Conservation (phyloP, 2,797 vertebrate genomes). For the Naso thynnoides region DNA sequence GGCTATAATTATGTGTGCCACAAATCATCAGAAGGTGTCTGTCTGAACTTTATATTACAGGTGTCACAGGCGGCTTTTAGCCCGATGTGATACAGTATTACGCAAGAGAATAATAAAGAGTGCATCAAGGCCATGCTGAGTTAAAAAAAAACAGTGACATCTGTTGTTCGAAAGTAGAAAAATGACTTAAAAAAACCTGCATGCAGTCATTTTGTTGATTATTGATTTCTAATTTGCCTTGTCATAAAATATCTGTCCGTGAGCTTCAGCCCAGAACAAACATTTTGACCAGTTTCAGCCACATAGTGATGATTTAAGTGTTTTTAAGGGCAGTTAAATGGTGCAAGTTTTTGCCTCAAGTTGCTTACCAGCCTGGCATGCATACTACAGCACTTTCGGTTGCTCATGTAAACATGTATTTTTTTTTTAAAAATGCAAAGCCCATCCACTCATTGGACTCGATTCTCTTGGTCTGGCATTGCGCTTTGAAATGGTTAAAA, state of each 20-base stretch:
- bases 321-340: too few relatives aligned
- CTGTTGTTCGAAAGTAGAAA: too few relatives aligned
- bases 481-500: too few relatives aligned
- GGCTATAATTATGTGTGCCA: constrained; percentile 39
- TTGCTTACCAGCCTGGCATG: too few relatives aligned
- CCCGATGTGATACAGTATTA: not conserved
- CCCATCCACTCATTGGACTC: too few relatives aligned
- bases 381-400: too few relatives aligned
- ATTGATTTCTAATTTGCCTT: not conserved
- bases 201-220: not conserved
- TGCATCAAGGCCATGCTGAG: not conserved
- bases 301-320: not conserved
- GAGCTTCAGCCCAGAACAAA: not conserved
- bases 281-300: too few relatives aligned
- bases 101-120: constrained; percentile 1
- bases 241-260: not conserved
- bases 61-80: constrained; percentile 43
- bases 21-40: constrained; percentile 49
- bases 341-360: too few relatives aligned
- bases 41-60: constrained; percentile 41
- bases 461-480: too few relatives aligned
- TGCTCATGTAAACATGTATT: too few relatives aligned
- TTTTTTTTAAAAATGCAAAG: too few relatives aligned
- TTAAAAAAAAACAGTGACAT: not conserved
- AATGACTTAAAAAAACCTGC: too few relatives aligned